Conservation (phyloP, 1,140 invertebrate genomes). For the Onthophagus taurus region DNA sequence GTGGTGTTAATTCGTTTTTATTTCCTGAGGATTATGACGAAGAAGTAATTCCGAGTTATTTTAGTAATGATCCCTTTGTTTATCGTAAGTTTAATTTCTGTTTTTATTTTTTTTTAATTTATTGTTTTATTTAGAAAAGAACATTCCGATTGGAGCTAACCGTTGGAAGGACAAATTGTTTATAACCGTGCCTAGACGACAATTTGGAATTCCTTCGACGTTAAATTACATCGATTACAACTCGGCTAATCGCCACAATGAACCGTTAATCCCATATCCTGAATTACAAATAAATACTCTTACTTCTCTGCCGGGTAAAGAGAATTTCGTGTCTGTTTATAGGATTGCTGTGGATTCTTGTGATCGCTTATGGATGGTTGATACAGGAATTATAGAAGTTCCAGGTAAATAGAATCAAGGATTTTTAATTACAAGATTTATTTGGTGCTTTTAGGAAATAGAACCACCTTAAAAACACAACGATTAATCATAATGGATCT, state of each 20-base stretch:
- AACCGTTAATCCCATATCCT: slow-evolving; percentile 53
- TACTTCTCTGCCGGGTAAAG: slow-evolving; percentile 22
- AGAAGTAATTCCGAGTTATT: no score
- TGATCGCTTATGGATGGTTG: slow-evolving; percentile 62
- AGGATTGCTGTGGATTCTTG: slow-evolving; percentile 57
- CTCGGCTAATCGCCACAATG: slow-evolving; percentile 31
- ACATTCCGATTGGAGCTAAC: slow-evolving; percentile 61
- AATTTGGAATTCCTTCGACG: slow-evolving; percentile 55
- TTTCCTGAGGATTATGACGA: no score
- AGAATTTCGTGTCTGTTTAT: slow-evolving; percentile 53
- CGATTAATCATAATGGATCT: slow-evolving; percentile 57
- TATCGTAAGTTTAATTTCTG: no score
- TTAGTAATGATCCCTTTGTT: no score
- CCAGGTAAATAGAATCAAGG: slow-evolving; percentile 24
- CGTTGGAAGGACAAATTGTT: slow-evolving; percentile 57
- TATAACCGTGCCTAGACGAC: slow-evolving; percentile 57
- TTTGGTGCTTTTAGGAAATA: slow-evolving; percentile 40
- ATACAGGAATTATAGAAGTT: slow-evolving; percentile 53
- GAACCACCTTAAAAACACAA: slow-evolving; percentile 44
- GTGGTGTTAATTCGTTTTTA: no score
- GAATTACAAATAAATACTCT: slow-evolving; percentile 45
- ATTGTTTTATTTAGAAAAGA: slow-evolving; percentile 47
- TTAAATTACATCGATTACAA: slow-evolving; percentile 52
- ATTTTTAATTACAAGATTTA: slow-evolving; percentile 5
- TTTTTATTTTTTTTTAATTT: no score